Conservation (phyloP, 2,888 invertebrate species). For the Hydroisotoma schaefferi region DNA sequence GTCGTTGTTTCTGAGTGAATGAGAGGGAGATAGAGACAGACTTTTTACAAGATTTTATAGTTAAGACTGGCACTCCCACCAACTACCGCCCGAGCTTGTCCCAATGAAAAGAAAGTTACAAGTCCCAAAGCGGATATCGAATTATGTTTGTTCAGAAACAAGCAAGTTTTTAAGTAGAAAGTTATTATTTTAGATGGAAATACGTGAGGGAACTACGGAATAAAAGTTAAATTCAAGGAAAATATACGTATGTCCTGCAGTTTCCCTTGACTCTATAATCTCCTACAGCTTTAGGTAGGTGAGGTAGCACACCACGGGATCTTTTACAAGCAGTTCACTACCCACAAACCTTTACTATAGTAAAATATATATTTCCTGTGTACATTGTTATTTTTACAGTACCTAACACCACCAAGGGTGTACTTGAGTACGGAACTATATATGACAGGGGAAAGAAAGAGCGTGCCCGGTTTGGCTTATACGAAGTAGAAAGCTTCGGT, state of each 20-base stretch:
- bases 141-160: conserved; percentile 38
- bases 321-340: no score
- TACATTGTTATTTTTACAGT: background rate
- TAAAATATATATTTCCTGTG: background rate
- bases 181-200: conserved; percentile 39
- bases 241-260: no score
- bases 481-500: background rate
- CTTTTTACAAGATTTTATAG: conserved; percentile 18
- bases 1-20: conserved; percentile 1
- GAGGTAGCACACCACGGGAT: no score
- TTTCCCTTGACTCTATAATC: no score
- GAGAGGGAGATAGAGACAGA: conserved; percentile 22
- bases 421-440: conserved; percentile 1
- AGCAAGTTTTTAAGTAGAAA: conserved; percentile 43
- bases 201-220: conserved; percentile 35
- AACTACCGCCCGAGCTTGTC: conserved; percentile 10
- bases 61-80: conserved; percentile 1
- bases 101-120: conserved; percentile 27
- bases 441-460: background rate
- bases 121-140: conserved; percentile 45
- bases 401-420: background rate
- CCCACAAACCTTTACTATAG: background rate
- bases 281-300: no score
- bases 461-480: background rate
- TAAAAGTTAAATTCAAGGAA: conserved; percentile 7